Evolutionary conservation across 2,113 vertebrate species (phyloP).

Genomic region (Gallinago jamesoni): DNA sequence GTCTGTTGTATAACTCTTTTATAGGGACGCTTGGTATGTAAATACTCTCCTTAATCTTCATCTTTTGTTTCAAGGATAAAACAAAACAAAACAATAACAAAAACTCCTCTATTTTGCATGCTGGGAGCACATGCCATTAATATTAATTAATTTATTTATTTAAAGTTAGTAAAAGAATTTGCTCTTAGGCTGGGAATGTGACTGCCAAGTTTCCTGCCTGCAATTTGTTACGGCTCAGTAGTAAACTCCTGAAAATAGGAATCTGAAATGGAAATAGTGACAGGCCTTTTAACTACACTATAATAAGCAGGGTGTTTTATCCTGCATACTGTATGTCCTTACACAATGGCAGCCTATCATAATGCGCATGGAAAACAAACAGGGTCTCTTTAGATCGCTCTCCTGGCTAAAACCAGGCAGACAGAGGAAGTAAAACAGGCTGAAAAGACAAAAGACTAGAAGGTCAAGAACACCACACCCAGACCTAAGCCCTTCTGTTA

Average conservation of each 20-base stretch:
- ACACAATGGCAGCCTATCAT: conserved; percentile 69
- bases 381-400: conserved; percentile 41
- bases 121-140: conserved; percentile 65
- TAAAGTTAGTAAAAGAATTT: conserved; percentile 68
- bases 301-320: conserved; percentile 69
- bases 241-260: conserved; percentile 74
- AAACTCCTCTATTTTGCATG: conserved; percentile 44
- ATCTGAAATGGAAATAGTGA: conserved; percentile 75
- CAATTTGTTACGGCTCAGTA: conserved; percentile 73
- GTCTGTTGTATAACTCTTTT: neutral
- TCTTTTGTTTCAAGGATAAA: conserved; percentile 48
- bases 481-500: conserved; percentile 50
- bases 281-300: conserved; percentile 67
- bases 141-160: conserved; percentile 74
- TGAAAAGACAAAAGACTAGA: conserved; percentile 68
- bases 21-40: neutral
- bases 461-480: conserved; percentile 70
- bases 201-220: conserved; percentile 76
- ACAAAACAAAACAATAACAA: conserved; percentile 52
- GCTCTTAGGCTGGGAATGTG: conserved; percentile 53
- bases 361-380: conserved; percentile 62
- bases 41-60: conserved; percentile 11
- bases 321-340: conserved; percentile 59
- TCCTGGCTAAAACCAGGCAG: conserved; percentile 55
- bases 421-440: conserved; percentile 66